Conservation (phyloP, 2,797 vertebrate species). For the Rousettus madagascariensis region DNA sequence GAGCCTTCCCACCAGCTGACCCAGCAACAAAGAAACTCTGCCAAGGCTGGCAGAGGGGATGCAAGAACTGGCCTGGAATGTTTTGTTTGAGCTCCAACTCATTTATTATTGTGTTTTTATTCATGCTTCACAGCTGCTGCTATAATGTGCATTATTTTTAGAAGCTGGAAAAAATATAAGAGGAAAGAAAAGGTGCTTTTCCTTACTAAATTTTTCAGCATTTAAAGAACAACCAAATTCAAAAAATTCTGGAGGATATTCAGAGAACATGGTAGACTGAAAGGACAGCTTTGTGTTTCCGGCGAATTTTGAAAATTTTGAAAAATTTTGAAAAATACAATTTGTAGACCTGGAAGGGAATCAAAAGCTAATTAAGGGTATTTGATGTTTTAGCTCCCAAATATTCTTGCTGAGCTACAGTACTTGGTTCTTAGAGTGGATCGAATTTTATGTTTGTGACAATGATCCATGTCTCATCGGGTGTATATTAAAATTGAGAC, state of each 20-base stretch:
- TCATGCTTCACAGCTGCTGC: not conserved
- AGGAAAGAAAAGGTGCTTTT: not conserved
- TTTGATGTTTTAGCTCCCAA: not conserved
- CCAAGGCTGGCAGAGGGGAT: not conserved
- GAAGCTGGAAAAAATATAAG: constrained; percentile 44
- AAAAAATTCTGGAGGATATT: not conserved
- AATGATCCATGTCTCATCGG: not conserved
- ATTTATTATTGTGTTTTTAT: constrained; percentile 57
- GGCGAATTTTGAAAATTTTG: constrained; percentile 22
- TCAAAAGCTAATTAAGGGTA: not conserved
- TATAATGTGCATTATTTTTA: constrained; percentile 38
- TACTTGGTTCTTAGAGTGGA: not conserved
- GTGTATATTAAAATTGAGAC: not conserved
- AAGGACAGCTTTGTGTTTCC: not conserved
- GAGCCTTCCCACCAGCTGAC: not conserved
- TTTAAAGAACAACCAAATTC: not conserved
- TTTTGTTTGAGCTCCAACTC: constrained; percentile 47
- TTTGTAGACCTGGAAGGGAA: not conserved
- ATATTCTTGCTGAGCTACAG: not conserved
- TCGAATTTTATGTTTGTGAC: not conserved
- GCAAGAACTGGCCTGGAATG: constrained; percentile 18
- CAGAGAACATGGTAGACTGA: not conserved
- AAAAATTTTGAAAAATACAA: not conserved
- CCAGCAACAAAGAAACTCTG: not conserved
- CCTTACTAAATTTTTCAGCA: not conserved